Percentiles rank a stretch among this genome's conserved stretches.
Conservation (phyloP, 2,113 vertebrate genomes). For the Ceratotherium simum region DNA sequence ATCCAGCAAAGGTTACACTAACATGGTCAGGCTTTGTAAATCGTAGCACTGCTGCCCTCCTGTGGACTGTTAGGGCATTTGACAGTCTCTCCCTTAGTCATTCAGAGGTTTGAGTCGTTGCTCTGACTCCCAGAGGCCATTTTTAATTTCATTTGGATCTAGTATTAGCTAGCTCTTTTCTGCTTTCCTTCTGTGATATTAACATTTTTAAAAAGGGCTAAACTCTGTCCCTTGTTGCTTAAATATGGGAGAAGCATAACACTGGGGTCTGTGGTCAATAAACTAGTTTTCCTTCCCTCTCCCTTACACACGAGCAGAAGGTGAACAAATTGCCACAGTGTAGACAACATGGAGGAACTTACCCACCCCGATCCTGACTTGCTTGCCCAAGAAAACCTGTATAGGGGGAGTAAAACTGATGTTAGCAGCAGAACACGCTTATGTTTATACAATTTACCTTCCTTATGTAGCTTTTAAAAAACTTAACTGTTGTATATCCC, state of each 20-base stretch:
- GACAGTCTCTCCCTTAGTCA: neutral
- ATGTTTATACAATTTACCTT: neutral
- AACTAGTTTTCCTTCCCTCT: neutral
- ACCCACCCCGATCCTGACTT: neutral
- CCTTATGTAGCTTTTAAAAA: neutral
- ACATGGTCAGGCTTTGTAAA: neutral
- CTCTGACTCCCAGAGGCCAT: neutral
- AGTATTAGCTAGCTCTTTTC: neutral
- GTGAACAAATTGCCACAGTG: neutral
- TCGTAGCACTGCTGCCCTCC: slow-evolving; percentile 7
- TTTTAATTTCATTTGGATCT: neutral
- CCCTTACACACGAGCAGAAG: neutral
- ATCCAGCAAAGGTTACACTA: neutral
- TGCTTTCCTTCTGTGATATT: neutral
- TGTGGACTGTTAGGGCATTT: neutral
- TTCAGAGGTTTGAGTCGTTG: neutral
- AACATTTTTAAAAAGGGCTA: neutral
- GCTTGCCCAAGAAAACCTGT: neutral
- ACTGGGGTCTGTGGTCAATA: neutral
- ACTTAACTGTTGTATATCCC: neutral
- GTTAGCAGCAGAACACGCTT: neutral
- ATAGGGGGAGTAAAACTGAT: neutral
- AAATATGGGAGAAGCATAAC: neutral
- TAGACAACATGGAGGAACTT: neutral
- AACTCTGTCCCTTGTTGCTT: neutral